phyloP scores from a whole-genome alignment of 2,797 vertebrate genomes.

The Scolopax rusticola region DNA sequence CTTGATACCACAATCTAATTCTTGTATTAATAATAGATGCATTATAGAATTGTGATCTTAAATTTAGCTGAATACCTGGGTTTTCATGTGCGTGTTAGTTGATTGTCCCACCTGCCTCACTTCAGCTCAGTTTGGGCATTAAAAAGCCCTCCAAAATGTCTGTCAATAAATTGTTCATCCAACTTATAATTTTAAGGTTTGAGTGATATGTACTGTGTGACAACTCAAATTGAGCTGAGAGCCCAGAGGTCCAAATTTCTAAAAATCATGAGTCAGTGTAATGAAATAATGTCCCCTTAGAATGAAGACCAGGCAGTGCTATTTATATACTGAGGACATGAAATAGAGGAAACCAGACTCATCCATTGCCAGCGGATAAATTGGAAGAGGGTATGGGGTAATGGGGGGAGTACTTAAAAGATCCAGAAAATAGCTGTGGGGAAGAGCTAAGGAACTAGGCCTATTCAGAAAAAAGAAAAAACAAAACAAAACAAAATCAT shows the following conservation, averaged over 20 bases:
- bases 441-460: not conserved
- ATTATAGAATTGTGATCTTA: not conserved
- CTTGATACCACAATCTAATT: not conserved
- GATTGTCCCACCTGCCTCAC: not conserved
- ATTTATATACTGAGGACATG: not conserved
- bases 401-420: not conserved
- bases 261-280: not conserved
- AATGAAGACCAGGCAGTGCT: not conserved
- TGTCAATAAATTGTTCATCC: not conserved
- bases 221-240: not conserved
- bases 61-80: not conserved
- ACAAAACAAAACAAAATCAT: not conserved
- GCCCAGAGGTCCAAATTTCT: not conserved
- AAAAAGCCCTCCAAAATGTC: not conserved
- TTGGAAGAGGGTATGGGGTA: not conserved
- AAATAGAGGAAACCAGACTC: not conserved
- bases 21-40: constrained; percentile 21
- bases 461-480: not conserved
- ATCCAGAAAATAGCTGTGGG: not conserved
- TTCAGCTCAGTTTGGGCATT: not conserved
- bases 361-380: not conserved
- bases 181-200: not conserved
- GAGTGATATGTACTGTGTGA: not conserved
- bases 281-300: not conserved
- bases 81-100: not conserved